phyloP scores from a whole-genome alignment of 2,888 invertebrate genomes.

The Tromatobia lineatoria region DNA sequence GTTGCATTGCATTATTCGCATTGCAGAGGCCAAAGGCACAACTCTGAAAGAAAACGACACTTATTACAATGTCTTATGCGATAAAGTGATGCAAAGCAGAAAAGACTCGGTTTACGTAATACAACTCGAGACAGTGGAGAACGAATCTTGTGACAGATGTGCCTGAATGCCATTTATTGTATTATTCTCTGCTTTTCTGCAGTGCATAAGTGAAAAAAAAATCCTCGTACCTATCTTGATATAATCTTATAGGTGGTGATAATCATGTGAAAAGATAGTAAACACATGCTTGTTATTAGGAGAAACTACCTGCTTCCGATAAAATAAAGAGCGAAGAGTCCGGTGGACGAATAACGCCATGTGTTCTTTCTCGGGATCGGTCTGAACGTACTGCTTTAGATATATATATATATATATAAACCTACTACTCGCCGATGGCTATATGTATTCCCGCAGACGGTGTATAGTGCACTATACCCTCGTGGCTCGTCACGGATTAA shows the following conservation, averaged over 20 bases:
- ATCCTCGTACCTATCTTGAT: not conserved
- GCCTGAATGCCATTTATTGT: slow-evolving; percentile 29
- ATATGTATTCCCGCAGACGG: not conserved
- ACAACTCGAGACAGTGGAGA: slow-evolving; percentile 40
- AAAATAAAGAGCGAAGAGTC: slow-evolving; percentile 6
- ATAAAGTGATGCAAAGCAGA: slow-evolving; percentile 41
- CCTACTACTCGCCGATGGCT: not conserved
- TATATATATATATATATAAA: not conserved
- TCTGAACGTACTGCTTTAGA: not conserved
- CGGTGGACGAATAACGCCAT: not conserved
- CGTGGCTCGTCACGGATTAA: slow-evolving; percentile 49
- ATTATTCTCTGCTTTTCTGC: slow-evolving; percentile 8
- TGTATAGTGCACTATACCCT: slow-evolving; percentile 13
- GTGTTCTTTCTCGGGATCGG: not conserved
- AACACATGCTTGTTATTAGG: slow-evolving; percentile 22
- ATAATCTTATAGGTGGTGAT: slow-evolving; percentile 30
- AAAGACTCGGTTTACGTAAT: slow-evolving; percentile 48
- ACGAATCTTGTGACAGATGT: slow-evolving; percentile 21
- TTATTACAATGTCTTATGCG: slow-evolving; percentile 50
- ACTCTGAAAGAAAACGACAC: slow-evolving; percentile 47
- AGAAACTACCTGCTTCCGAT: slow-evolving; percentile 30
- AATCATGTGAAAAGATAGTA: slow-evolving; percentile 2
- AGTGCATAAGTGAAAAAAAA: not conserved
- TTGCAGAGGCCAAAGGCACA: slow-evolving; percentile 48
- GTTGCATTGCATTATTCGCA: slow-evolving; percentile 4